Base-by-base conservation (phyloP, 1,140 invertebrate genomes). In the Fopius arisanus region DNA sequence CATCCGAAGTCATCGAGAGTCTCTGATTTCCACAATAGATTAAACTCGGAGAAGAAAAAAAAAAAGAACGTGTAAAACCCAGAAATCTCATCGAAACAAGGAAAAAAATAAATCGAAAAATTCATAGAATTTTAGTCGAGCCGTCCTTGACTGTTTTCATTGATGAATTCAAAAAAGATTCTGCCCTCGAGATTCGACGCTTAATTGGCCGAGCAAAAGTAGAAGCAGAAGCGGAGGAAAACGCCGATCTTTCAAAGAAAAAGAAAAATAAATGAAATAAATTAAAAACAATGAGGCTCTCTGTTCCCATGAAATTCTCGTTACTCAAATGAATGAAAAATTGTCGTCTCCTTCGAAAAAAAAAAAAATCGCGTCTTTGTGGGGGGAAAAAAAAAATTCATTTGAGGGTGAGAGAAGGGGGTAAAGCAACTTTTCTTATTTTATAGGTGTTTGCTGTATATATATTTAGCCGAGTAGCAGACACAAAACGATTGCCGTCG, bases 401-500 rank as follows among this genome's bases (percentile, higher is more conserved):
- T n/a, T n/a, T n/a, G 23, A 3, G 26, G 10, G 23, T 4, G n/a
- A 16, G 29, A 7, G 29, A 7, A 7, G 7, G 41, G 41, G 41
- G 2, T 43, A 43, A 70, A 33, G 40, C 41, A 10, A 70, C 71
- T 33, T 29, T 54, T 33, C 75, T 43, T 65, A 48, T 40, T 69
- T 74, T 54, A 65, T 74, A 77, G 75, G 72, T 75, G 78, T 78
- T 78, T 79, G 73, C 73, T 78, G 74, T 76, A 80, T 74, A 76
- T 84, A 83, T 83, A 83, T 83, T 83, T 83, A 84, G 82, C 79
- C 82, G 72, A 69, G 78, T 75, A 78, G 81, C 80, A 84, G 82
- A 84, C 82, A 84, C 82, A 84, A 84, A 84, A 84, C 82, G 81
- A 84, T 81, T 79, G 76, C 78, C 82, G 79, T 81, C 80, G 80